Evolutionary conservation across 2,888 invertebrate genomes (phyloP).

Genomic region (Perizoma affinitatum): DNA sequence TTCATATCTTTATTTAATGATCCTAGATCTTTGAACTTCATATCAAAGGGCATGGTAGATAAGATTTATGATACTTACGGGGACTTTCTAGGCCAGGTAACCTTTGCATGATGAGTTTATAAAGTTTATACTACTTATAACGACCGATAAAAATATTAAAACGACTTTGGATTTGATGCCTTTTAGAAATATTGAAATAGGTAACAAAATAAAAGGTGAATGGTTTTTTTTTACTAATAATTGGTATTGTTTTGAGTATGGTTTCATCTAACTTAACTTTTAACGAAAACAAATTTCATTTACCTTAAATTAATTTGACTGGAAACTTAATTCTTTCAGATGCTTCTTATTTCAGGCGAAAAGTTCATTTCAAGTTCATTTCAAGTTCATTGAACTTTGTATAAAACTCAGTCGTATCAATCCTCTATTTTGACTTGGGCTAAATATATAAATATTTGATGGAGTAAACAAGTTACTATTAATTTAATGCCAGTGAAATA

Average conservation of each 20-base stretch:
- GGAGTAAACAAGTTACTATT: constrained; percentile 11
- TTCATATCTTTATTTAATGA: constrained; percentile 25
- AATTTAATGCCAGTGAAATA: constrained; percentile 9
- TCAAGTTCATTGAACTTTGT: constrained; percentile 22
- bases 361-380: constrained; percentile 2
- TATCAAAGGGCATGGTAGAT: constrained; percentile 11
- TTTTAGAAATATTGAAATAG: no score
- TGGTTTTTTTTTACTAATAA: no score
- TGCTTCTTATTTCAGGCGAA: not conserved
- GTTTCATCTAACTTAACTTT: no score
- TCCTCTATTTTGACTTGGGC: constrained; percentile 14
- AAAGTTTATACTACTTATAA: not conserved
- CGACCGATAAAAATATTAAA: no score
- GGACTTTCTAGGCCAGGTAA: not conserved
- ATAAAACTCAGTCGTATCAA: constrained; percentile 15
- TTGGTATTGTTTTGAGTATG: no score
- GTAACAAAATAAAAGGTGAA: no score
- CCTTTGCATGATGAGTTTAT: not conserved
- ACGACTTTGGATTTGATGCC: no score
- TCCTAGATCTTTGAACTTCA: constrained; percentile 23
- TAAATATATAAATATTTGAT: not conserved
- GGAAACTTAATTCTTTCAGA: constrained; percentile 6
- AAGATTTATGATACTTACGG: constrained; percentile 1
- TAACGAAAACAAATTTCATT: no score
- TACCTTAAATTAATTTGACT: not conserved